A percentile compares a stretch with the other conserved stretches of the same genome.
These are phyloP conservation scores for Platorchestia sp. DNA, from an alignment of 1,140 invertebrate genomes.

Conservation along the genomic window DNA sequence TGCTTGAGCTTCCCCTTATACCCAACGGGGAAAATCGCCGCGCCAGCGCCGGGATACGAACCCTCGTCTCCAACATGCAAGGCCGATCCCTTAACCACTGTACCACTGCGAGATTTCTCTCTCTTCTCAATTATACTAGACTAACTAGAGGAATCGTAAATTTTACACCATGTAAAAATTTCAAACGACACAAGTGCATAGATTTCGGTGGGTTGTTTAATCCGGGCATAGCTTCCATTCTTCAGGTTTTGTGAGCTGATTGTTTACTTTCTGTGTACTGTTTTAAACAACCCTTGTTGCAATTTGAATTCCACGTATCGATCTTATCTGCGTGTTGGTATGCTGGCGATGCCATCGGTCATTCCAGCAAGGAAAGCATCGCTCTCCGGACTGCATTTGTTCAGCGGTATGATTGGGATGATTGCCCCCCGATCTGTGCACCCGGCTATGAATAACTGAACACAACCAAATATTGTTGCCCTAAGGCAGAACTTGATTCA, in stretches of 20 bases:
- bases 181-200: too few relatives aligned
- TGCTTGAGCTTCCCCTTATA: too few relatives aligned
- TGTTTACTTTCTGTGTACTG: not conserved
- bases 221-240: not conserved
- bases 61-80: too few relatives aligned
- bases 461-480: not conserved
- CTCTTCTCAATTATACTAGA: too few relatives aligned
- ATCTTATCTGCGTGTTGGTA: not conserved
- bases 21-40: too few relatives aligned
- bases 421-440: not conserved
- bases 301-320: not conserved
- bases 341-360: not conserved
- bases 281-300: not conserved
- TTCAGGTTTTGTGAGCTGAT: not conserved
- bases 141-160: too few relatives aligned
- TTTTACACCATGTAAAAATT: too few relatives aligned
- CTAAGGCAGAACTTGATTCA: not conserved
- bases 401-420: not conserved
- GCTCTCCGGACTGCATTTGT: not conserved
- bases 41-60: too few relatives aligned
- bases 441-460: not conserved
- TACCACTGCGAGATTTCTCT: too few relatives aligned
- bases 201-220: not conserved
- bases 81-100: too few relatives aligned
- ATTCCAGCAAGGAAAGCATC: not conserved